Conservation (phyloP, 2,888 invertebrate genomes). For the Strigamia maritima region DNA sequence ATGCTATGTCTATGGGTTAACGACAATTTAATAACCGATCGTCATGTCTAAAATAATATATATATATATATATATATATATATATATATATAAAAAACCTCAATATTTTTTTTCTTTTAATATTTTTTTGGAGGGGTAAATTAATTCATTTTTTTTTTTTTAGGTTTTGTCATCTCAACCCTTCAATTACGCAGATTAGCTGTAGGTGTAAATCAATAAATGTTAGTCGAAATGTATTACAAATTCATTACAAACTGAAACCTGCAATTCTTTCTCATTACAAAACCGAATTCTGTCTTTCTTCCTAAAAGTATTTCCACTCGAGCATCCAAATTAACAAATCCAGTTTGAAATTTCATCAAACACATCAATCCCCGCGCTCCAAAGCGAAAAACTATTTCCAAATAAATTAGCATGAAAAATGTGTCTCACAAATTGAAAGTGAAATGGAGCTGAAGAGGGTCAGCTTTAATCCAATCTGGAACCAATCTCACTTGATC, state of each 20-base stretch:
- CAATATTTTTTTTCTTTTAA: no score
- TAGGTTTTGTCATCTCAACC: no score
- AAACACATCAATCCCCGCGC: neutral
- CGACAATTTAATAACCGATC: conserved; percentile 41
- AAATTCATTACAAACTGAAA: neutral
- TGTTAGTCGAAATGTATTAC: neutral
- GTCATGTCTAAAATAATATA: neutral
- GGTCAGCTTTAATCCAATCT: conserved; percentile 39
- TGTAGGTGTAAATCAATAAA: neutral
- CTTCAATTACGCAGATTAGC: neutral
- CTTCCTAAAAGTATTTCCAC: no score
- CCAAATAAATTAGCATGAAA: conserved; percentile 35
- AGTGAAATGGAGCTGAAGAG: conserved; percentile 31
- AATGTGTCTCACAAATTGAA: conserved; percentile 37
- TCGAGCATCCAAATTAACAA: neutral
- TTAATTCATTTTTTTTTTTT: no score
- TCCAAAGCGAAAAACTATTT: neutral
- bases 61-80: neutral
- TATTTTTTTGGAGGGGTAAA: neutral
- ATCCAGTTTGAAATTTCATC: neutral
- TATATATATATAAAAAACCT: no score
- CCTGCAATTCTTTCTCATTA: no score
- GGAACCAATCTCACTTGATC: conserved; percentile 38
- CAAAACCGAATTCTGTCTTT: no score
- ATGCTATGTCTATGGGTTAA: conserved; percentile 41